phyloP scores from a whole-genome alignment of 1,140 invertebrate genomes.

The Drosophila sp. region DNA sequence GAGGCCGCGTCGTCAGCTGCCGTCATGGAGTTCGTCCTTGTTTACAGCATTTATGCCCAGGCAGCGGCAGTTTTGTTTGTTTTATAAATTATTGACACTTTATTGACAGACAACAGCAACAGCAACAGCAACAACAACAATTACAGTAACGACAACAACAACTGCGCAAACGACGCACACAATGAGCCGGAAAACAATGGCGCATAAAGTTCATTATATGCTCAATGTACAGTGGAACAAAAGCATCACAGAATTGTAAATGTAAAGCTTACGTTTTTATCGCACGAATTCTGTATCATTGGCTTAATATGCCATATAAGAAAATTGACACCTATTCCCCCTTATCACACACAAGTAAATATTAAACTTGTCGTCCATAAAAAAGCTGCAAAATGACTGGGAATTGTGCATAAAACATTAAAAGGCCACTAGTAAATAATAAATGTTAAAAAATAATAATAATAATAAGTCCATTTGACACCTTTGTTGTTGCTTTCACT shows the following conservation, averaged over 20 bases:
- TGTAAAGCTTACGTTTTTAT: slow-evolving; percentile 6
- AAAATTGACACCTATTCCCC: slow-evolving; percentile 10
- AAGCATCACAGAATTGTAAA: slow-evolving; percentile 24
- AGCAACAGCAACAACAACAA: slow-evolving; percentile 32
- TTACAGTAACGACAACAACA: slow-evolving; percentile 22
- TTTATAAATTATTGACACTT: slow-evolving; percentile 84
- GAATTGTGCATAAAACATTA: slow-evolving; percentile 62
- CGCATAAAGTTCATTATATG: slow-evolving; percentile 60
- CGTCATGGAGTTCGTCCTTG: slow-evolving; percentile 20
- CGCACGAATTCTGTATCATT: slow-evolving; percentile 9
- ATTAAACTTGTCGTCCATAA: slow-evolving; percentile 32
- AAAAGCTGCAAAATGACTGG: slow-evolving; percentile 48
- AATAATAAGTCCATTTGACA: slow-evolving; percentile 77
- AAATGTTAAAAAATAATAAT: slow-evolving; percentile 57
- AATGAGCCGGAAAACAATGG: slow-evolving; percentile 52
- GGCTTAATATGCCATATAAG: slow-evolving; percentile 38
- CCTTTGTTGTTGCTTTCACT: slow-evolving; percentile 62
- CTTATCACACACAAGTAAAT: slow-evolving; percentile 43
- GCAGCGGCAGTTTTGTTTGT: slow-evolving; percentile 70
- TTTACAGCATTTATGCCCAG: slow-evolving; percentile 64
- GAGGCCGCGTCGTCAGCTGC: slow-evolving; percentile 7
- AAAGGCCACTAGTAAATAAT: slow-evolving; percentile 76
- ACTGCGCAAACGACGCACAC: slow-evolving; percentile 23
- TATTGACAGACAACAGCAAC: slow-evolving; percentile 67
- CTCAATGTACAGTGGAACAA: slow-evolving; percentile 65